Base-by-base conservation (phyloP, 2,113 vertebrate genomes). In the Lasiurus borealis region DNA sequence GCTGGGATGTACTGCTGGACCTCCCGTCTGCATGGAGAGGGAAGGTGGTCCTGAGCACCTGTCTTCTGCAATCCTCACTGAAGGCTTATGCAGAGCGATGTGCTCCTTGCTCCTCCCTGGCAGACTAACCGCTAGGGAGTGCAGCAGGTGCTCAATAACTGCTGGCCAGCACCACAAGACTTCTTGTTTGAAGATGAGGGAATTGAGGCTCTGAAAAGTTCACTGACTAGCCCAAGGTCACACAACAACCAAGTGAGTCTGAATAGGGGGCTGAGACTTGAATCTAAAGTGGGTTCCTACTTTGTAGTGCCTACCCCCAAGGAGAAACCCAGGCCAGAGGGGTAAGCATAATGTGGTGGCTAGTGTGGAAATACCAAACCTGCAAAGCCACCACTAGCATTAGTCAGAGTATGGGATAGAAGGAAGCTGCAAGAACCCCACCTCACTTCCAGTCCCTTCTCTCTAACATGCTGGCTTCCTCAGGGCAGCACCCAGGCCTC, bases 1-100 rank as follows among this genome's bases (percentile, higher is more conserved):
- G 98, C 96, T 0, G 99, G 99, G 94, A 99, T 88, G 83, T 98
- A 99, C 54, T 99, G 99, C 98, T 99, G 99, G 71, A 99, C 97
- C 94, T 99, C 99, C 72, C 97, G 97, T 68, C 99, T 99, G 88
- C 2, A 13, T 4, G 75, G 12, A 59, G 50, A 96, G 64, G n/a
- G 73, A 52, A 88, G 27, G 19, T 1, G 0, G 5, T 16, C 36
- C 62, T 95, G 91, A 97, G 90, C 6, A 27, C 25, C 86, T 19
- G 1, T 21, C 85, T 88, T 76, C 6, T 4, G 9, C 12, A 8
- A 2, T 48, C 90, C 66, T 34, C 31, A 27, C 48, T 23, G 6
- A 14, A 50, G 52, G 62, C 7, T 5, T 44, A 25, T 3, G 57
- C 76, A n/a, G 19, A 86, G 78, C 2, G 29, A 34, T 1, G 0